phyloP scores from a whole-genome alignment of 2,888 invertebrate genomes.

The Luperina testacea region DNA sequence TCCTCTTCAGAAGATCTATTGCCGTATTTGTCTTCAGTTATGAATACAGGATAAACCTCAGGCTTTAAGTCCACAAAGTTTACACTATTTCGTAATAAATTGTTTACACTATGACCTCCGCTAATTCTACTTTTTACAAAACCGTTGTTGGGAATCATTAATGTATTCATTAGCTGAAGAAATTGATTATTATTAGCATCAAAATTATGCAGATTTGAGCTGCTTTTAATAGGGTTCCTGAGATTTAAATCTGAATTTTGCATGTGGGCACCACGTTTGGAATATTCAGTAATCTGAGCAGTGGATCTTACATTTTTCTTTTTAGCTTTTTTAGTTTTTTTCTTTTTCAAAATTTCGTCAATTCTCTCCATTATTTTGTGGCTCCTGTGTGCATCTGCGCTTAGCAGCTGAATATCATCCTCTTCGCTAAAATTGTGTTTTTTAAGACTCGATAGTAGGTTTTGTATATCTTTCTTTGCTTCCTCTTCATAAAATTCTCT shows the following conservation, averaged over 20 bases:
- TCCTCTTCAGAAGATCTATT: neutral
- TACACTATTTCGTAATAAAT: constrained; percentile 3
- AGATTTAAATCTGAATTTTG: neutral
- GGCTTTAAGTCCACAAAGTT: constrained; percentile 15
- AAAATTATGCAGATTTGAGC: neutral
- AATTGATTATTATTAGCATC: neutral
- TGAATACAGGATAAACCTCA: constrained; percentile 21
- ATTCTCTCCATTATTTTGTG: constrained; percentile 12
- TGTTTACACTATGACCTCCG: neutral
- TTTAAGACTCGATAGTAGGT: constrained; percentile 9
- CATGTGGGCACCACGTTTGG: neutral
- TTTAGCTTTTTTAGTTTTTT: neutral
- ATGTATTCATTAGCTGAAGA: neutral
- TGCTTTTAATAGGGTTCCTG: constrained; percentile 1
- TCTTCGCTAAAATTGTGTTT: neutral
- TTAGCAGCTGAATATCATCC: neutral
- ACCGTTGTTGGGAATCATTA: neutral
- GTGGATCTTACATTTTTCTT: neutral
- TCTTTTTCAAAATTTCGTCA: constrained; percentile 5
- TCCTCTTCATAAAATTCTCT: constrained; percentile 36
- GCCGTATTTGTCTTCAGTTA: neutral
- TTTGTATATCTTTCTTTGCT: constrained; percentile 36
- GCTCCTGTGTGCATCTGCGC: neutral
- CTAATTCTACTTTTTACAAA: constrained; percentile 19
- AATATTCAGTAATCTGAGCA: neutral